phyloP scores from a whole-genome alignment of 2,797 vertebrate genomes.

The Lacerta agilis region DNA sequence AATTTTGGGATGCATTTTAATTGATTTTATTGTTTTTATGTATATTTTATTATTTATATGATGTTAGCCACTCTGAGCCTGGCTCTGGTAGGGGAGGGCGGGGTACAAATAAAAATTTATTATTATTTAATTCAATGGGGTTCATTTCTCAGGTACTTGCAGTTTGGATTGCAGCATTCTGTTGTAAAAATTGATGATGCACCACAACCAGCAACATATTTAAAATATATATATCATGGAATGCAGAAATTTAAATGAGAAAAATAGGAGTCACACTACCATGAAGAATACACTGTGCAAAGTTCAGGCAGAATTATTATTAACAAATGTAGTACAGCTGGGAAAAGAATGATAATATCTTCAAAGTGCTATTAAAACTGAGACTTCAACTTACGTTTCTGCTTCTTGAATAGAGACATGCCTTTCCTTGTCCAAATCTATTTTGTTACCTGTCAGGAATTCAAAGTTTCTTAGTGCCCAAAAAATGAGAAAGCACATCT shows the following conservation, averaged over 20 bases:
- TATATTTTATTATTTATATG: no score
- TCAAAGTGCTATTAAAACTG: neutral
- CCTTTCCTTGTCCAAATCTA: slow-evolving; percentile 97
- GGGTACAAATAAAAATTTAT: no score
- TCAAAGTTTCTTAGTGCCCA: slow-evolving; percentile 22
- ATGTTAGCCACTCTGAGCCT: no score
- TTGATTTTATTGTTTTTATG: no score
- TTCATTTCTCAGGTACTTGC: no score
- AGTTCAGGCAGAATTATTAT: neutral
- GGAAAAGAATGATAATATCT: neutral
- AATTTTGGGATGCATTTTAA: no score
- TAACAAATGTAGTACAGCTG: neutral
- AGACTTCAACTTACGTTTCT: slow-evolving; percentile 84
- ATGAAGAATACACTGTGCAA: neutral
- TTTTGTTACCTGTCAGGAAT: slow-evolving; percentile 92
- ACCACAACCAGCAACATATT: neutral
- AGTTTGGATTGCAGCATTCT: no score
- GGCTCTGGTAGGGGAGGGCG: no score
- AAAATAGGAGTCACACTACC: neutral
- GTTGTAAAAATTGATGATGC: neutral
- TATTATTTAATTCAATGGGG: no score
- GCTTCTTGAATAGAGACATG: slow-evolving; percentile 95
- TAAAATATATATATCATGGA: no score
- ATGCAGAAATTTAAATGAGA: neutral
- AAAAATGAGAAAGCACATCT: neutral